These are phyloP conservation scores for Enteromius anoplus DNA, from an alignment of 2,797 vertebrate genomes.

Conservation along the genomic window DNA sequence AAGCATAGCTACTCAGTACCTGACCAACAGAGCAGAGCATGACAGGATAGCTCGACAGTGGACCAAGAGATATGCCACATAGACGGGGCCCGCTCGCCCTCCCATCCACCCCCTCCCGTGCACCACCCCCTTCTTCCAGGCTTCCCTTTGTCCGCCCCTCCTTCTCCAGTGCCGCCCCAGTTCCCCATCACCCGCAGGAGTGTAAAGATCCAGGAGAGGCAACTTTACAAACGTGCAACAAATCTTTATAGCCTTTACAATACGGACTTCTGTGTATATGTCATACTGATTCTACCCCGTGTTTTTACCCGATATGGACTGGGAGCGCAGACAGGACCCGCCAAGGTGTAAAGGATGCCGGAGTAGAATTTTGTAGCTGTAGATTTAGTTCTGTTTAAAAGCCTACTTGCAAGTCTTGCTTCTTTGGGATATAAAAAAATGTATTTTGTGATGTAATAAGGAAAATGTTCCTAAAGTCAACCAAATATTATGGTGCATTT, in stretches of 20 bases:
- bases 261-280: conserved; percentile 94
- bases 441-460: conserved; percentile 97
- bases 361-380: conserved; percentile 93
- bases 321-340: conserved; percentile 78
- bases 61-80: conserved; percentile 94
- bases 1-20: conserved; percentile 94
- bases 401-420: conserved; percentile 95
- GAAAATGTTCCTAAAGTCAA: conserved; percentile 92
- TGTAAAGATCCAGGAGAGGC: conserved; percentile 82
- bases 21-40: conserved; percentile 95
- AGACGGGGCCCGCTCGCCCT: conserved; percentile 66
- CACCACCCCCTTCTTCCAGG: conserved; percentile 11
- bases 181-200: conserved; percentile 70
- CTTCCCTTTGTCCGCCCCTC: conserved; percentile 10
- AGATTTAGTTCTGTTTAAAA: conserved; percentile 92
- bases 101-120: neutral
- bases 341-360: conserved; percentile 84
- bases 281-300: conserved; percentile 80
- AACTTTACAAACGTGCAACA: conserved; percentile 86
- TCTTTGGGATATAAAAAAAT: conserved; percentile 96
- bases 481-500: conserved; percentile 96
- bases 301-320: conserved; percentile 87
- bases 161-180: conserved; percentile 8
- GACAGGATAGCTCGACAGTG: conserved; percentile 96
- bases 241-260: conserved; percentile 95